Evolutionary conservation across 2,888 invertebrate species (phyloP), one percentile per base, ranked within the genome.

Genomic region (Ophioninae sp.): DNA sequence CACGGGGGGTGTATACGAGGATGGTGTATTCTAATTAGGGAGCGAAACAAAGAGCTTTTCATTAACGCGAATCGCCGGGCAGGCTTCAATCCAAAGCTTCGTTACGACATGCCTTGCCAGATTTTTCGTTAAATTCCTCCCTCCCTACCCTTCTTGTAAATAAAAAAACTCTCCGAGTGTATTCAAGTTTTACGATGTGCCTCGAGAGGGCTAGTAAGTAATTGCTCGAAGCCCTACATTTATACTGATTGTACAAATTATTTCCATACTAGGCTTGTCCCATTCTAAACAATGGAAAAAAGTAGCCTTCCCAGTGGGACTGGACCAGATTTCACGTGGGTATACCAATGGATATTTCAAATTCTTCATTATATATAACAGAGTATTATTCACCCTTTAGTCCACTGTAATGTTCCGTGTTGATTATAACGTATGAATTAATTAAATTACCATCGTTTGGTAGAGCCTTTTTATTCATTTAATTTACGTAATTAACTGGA

Each of bases 241-340:
- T 72, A 30, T 41, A 51, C 13, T 74, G 61, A 83, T 81, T 77
- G 44, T 41, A 72, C 63, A 64, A 10, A 63, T 79, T 76, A 13
- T 17, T 17, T 71, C 9, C 63, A 22, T 37, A 22, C 56, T 6
- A 58, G n/a, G 8, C 56, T 71, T 30, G 41, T 59, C 10, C 13
- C 56, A 30, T 10, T 44, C n/a, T 17, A 51, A 71, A 37, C 59
- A 51, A 30, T 9, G 39, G 39, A 30, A 1, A n/a, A 20, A 63
- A 2, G 39, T 10, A 17, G 10, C 17, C 17, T 2, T 51, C 51
- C 51, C 51, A 51, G 51, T 44, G 51, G 51, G 10, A 17, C 5
- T 51, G 17, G 3, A 17, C 51, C 5, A 3, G 10, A 51, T 51
- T 13, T 51, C 13, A 51, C 51, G 0, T 17, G 30, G 3, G 30